Conservation (phyloP, 2,113 vertebrate genomes). For the Cynocephalus volans region DNA sequence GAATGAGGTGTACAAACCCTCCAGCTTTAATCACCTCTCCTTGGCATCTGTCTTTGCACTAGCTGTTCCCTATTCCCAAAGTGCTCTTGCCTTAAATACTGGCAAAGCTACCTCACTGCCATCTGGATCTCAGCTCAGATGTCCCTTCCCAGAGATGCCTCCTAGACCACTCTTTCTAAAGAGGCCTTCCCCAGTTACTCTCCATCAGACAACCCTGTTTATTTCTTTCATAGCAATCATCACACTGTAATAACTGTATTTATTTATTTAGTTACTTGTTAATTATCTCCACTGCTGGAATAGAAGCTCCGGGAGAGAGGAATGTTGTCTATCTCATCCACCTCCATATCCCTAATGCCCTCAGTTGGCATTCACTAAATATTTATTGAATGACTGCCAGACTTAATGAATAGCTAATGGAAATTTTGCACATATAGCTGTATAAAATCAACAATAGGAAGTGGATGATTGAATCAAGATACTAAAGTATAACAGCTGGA, state of each 20-base stretch:
- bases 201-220: background rate
- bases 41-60: background rate
- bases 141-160: background rate
- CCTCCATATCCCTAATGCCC: background rate
- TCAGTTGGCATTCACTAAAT: background rate
- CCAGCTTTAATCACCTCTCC: background rate
- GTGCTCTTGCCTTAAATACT: background rate
- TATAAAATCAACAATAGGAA: background rate
- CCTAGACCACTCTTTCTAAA: background rate
- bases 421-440: background rate
- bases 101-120: background rate
- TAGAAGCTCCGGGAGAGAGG: background rate
- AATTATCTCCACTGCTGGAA: background rate
- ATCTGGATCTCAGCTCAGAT: background rate
- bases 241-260: background rate
- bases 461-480: no score
- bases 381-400: background rate
- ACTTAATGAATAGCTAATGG: background rate
- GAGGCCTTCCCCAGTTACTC: background rate
- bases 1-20: background rate
- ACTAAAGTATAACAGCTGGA: background rate
- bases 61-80: background rate
- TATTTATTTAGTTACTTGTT: background rate
- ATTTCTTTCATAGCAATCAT: background rate
- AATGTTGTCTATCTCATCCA: conserved; percentile 11